These are phyloP conservation scores for Psettodes erumei DNA, from an alignment of 2,113 vertebrate species.

Conservation along the genomic window DNA sequence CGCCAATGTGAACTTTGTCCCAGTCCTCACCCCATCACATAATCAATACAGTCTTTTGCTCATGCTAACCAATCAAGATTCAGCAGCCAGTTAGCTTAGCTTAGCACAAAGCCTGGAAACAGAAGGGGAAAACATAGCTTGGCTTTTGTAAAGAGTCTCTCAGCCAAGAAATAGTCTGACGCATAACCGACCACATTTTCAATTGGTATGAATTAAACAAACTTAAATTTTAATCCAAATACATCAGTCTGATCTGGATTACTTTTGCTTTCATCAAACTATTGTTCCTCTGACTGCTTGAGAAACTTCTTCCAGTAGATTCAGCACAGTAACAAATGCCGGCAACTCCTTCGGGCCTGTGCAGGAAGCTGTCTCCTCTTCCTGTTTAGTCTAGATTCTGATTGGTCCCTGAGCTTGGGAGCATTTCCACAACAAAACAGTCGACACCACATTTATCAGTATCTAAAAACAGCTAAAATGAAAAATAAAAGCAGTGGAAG, in stretches of 20 bases:
- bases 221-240: background rate
- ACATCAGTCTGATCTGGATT: background rate
- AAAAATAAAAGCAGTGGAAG: background rate
- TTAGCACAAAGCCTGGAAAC: background rate
- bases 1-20: too few species aligned
- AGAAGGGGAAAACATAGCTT: background rate
- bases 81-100: background rate
- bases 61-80: background rate
- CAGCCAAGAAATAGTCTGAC: background rate
- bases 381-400: slow-evolving; percentile 84
- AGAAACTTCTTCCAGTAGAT: slow-evolving; percentile 12
- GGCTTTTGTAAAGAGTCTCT: background rate
- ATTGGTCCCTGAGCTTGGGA: slow-evolving; percentile 61
- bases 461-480: background rate
- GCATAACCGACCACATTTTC: background rate
- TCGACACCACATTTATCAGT: slow-evolving; percentile 52
- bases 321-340: background rate
- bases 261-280: background rate
- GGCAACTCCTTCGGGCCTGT: slow-evolving; percentile 7
- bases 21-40: background rate
- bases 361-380: slow-evolving; percentile 82
- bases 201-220: background rate
- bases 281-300: background rate
- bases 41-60: background rate
- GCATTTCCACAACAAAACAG: slow-evolving; percentile 60